A percentile compares a stretch with the other conserved stretches of the same genome.
Conservation (phyloP, 2,888 invertebrate species). For the Unio pictorum region DNA sequence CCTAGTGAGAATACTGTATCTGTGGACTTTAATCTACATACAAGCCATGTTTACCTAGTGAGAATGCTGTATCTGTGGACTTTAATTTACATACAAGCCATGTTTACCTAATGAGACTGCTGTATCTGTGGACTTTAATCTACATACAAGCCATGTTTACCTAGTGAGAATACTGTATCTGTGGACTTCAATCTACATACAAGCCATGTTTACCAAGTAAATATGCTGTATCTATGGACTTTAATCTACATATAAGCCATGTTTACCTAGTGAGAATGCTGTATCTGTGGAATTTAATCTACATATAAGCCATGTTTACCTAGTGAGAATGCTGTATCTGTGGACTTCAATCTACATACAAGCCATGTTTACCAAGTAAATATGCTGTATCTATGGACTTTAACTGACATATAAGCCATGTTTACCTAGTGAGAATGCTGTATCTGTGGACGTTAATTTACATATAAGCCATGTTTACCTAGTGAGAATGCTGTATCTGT, state of each 20-base stretch:
- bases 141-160: slow-evolving; percentile 82
- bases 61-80: too few species aligned
- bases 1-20: slow-evolving; percentile 95
- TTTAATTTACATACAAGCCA: too few species aligned
- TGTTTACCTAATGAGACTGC: slow-evolving; percentile 87
- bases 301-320: slow-evolving; percentile 81
- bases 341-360: slow-evolving; percentile 70
- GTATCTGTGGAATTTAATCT: slow-evolving; percentile 91
- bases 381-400: too few species aligned
- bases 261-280: slow-evolving; percentile 87
- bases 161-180: slow-evolving; percentile 94
- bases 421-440: slow-evolving; percentile 89
- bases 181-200: slow-evolving; percentile 73
- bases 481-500: slow-evolving; percentile 97
- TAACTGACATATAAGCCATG: neutral
- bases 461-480: slow-evolving; percentile 66
- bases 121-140: slow-evolving; percentile 89
- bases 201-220: too few species aligned
- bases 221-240: too few species aligned
- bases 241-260: neutral
- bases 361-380: too few species aligned
- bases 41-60: too few species aligned
- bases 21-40: slow-evolving; percentile 73
- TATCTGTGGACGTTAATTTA: slow-evolving; percentile 86
- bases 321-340: slow-evolving; percentile 95